Percentiles rank a stretch among this genome's conserved stretches.
Conservation (phyloP, 2,888 invertebrate genomes). For the Andricus quercusramuli region DNA sequence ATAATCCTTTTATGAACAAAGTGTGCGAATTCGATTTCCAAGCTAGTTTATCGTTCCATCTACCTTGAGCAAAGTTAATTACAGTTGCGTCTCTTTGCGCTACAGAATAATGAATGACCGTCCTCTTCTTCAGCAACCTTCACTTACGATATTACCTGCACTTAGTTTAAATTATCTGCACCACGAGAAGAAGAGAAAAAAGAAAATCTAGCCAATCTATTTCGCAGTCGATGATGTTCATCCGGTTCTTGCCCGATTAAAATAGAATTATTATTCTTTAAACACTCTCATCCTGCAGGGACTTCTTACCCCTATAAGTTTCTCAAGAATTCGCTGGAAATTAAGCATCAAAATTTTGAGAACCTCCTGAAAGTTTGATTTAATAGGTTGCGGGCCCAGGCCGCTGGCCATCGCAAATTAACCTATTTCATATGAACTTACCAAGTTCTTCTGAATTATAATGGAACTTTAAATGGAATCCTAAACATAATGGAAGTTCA, state of each 20-base stretch:
- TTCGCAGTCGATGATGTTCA: background rate
- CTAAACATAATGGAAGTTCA: background rate
- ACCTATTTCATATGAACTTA: background rate
- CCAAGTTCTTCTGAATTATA: background rate
- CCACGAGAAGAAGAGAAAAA: background rate
- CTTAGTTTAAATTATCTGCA: slow-evolving; percentile 20
- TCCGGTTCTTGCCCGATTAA: background rate
- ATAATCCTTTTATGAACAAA: background rate
- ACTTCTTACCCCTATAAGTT: no score
- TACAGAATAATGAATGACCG: slow-evolving; percentile 12
- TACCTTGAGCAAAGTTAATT: slow-evolving; percentile 9
- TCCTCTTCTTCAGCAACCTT: slow-evolving; percentile 12
- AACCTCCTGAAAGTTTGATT: no score
- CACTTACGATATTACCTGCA: slow-evolving; percentile 24
- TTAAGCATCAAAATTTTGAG: no score
- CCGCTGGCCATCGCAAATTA: no score
- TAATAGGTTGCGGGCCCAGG: no score
- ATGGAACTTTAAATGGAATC: no score
- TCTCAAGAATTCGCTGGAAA: no score
- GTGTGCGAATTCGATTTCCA: slow-evolving; percentile 18
- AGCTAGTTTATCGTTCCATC: slow-evolving; percentile 21
- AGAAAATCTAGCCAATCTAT: background rate
- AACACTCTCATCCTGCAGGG: no score
- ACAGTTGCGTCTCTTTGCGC: background rate
- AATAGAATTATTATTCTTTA: no score